Percentiles rank a stretch among this genome's conserved stretches.
Evolutionary conservation across 2,113 vertebrate genomes (phyloP).

Genomic region (Alexandromys fortis): DNA sequence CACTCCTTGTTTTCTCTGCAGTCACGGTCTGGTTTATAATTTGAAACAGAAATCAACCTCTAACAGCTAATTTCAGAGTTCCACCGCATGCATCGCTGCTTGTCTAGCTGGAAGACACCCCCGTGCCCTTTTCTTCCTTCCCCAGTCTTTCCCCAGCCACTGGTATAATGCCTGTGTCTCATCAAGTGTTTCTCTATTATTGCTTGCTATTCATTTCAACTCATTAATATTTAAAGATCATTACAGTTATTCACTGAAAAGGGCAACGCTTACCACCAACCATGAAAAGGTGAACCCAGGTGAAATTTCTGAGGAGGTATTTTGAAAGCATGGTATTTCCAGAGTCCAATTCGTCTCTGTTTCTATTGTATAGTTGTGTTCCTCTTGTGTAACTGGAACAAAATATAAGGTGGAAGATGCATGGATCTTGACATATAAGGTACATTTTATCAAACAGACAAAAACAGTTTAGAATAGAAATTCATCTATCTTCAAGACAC

Average conservation of each 20-base stretch:
- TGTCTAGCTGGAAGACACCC: slow-evolving; percentile 3
- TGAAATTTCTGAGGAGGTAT: slow-evolving; percentile 71
- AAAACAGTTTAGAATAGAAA: background rate
- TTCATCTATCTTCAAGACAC: background rate
- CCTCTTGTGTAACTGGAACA: slow-evolving; percentile 72
- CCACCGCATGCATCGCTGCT: background rate
- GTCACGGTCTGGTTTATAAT: background rate
- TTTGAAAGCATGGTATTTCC: slow-evolving; percentile 85
- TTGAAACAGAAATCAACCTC: slow-evolving; percentile 48
- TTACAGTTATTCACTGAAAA: slow-evolving; percentile 67
- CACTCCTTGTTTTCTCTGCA: background rate
- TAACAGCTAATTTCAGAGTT: slow-evolving; percentile 39
- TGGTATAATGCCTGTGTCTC: slow-evolving; percentile 3
- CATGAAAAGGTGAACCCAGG: slow-evolving; percentile 73
- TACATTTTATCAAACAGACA: background rate
- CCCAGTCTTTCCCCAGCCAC: background rate
- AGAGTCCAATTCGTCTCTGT: slow-evolving; percentile 76
- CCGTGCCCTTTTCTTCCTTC: no score
- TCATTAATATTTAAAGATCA: slow-evolving; percentile 75
- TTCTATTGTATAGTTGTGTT: slow-evolving; percentile 77
- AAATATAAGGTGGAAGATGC: slow-evolving; percentile 48
- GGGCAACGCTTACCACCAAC: slow-evolving; percentile 83
- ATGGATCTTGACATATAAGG: slow-evolving; percentile 18
- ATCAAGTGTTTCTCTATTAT: slow-evolving; percentile 34
- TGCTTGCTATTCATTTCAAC: slow-evolving; percentile 60